Evolutionary conservation across 2,888 invertebrate genomes (phyloP).

Genomic region (Sesia bembeciformis): DNA sequence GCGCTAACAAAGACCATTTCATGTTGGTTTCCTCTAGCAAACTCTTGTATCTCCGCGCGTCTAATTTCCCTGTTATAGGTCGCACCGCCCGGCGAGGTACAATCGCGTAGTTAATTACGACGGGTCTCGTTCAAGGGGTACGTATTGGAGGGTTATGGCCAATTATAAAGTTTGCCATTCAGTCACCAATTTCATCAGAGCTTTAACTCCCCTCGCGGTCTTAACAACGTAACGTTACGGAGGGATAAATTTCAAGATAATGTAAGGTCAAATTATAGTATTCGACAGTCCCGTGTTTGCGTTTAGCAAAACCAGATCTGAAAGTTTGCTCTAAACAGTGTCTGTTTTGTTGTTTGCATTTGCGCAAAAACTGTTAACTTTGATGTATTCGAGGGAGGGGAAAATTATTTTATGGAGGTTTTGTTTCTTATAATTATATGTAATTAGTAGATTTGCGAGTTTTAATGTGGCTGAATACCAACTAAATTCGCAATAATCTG

Average conservation of each 20-base stretch:
- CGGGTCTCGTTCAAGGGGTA: slow-evolving; percentile 31
- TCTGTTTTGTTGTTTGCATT: slow-evolving; percentile 24
- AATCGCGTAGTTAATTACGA: slow-evolving; percentile 57
- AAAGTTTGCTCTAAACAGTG: slow-evolving; percentile 54
- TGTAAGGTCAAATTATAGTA: neutral
- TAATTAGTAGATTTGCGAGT: too few species aligned
- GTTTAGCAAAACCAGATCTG: slow-evolving; percentile 51
- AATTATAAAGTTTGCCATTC: slow-evolving; percentile 63
- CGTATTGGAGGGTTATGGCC: slow-evolving; percentile 55
- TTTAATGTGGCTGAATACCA: too few species aligned
- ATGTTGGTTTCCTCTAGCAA: too few species aligned
- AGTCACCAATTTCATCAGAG: slow-evolving; percentile 26
- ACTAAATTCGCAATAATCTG: too few species aligned
- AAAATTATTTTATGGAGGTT: neutral
- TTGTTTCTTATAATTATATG: too few species aligned
- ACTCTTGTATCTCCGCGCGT: neutral
- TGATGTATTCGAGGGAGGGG: neutral
- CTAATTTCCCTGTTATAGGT: neutral
- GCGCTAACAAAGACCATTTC: too few species aligned
- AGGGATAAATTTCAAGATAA: neutral
- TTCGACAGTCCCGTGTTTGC: slow-evolving; percentile 30
- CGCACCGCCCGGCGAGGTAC: slow-evolving; percentile 9
- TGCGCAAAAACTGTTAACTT: neutral
- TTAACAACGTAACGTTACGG: neutral
- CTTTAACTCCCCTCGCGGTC: slow-evolving; percentile 6